Evolutionary conservation across 2,888 invertebrate genomes (phyloP).

Genomic region (Ptilodon capucinus): DNA sequence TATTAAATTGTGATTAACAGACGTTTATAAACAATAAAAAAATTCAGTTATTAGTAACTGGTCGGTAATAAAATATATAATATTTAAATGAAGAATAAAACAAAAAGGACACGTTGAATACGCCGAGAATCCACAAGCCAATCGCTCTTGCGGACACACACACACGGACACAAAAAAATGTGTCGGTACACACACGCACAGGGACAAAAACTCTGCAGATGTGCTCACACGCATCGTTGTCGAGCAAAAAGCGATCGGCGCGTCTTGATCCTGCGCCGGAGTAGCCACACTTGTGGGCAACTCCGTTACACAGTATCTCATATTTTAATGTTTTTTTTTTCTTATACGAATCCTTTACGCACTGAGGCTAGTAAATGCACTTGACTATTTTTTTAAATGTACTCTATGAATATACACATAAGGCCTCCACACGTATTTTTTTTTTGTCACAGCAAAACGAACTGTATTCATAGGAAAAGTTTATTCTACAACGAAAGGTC

Average conservation of each 20-base stretch:
- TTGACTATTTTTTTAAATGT: no score
- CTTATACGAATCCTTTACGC: conserved; percentile 4
- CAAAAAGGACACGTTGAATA: conserved; percentile 50
- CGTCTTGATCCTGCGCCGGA: conserved; percentile 46
- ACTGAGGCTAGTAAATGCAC: no score
- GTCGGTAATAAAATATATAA: conserved; percentile 45
- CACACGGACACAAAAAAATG: conserved; percentile 49
- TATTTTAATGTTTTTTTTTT: conserved; percentile 12
- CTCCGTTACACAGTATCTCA: conserved; percentile 28
- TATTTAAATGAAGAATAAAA: conserved; percentile 51
- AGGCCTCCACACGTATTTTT: no score
- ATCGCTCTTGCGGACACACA: conserved; percentile 44
- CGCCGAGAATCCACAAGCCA: conserved; percentile 47
- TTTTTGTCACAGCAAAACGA: no score
- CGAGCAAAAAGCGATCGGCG: conserved; percentile 58
- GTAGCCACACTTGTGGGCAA: conserved; percentile 36
- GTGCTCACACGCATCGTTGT: conserved; percentile 68
- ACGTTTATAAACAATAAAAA: no score
- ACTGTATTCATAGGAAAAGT: no score
- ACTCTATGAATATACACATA: no score
- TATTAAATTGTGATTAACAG: no score
- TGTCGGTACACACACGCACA: conserved; percentile 48
- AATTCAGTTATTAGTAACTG: no score
- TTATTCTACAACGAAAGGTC: no score
- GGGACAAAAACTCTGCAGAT: conserved; percentile 64